These are phyloP conservation scores for Melieria omissa DNA, from an alignment of 2,888 invertebrate species.

Conservation along the genomic window DNA sequence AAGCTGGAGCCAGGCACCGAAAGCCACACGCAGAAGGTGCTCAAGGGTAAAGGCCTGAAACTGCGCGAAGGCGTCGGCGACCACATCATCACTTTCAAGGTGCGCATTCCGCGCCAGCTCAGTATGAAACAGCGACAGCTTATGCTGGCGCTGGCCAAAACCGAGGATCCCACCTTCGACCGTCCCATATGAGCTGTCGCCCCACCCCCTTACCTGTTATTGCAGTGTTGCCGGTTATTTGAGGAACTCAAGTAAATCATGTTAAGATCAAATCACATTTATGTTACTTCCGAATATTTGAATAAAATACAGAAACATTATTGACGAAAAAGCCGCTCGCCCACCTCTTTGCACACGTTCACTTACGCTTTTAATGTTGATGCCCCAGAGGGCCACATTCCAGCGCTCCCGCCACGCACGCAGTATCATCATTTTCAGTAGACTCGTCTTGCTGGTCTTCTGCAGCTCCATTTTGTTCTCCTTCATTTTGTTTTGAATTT, in stretches of 20 bases:
- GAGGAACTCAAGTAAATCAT: conserved; percentile 30
- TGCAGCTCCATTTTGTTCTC: conserved; percentile 75
- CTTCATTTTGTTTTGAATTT: conserved; percentile 53
- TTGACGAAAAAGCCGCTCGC: neutral
- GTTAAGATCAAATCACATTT: conserved; percentile 26
- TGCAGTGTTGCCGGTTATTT: conserved; percentile 32
- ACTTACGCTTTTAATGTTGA: conserved; percentile 89
- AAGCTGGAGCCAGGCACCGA: conserved; percentile 60
- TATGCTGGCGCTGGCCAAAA: conserved; percentile 56
- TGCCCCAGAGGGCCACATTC: conserved; percentile 96
- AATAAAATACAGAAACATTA: neutral
- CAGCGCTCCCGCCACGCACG: conserved; percentile 94
- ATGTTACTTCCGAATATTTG: conserved; percentile 20
- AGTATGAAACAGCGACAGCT: conserved; percentile 61
- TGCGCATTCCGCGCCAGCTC: conserved; percentile 59
- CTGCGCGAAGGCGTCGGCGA: conserved; percentile 52
- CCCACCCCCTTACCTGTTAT: neutral
- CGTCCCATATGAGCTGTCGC: conserved; percentile 17
- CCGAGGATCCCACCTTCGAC: conserved; percentile 58
- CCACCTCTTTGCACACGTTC: neutral
- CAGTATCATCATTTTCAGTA: conserved; percentile 71
- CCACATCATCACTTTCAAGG: conserved; percentile 59
- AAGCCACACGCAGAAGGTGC: conserved; percentile 55
- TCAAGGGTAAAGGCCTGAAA: conserved; percentile 59
- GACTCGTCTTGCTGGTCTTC: conserved; percentile 85